Evolutionary conservation across 2,113 vertebrate species (phyloP), one percentile per base, ranked within the genome.

Genomic region (Bufo gargarizans): DNA sequence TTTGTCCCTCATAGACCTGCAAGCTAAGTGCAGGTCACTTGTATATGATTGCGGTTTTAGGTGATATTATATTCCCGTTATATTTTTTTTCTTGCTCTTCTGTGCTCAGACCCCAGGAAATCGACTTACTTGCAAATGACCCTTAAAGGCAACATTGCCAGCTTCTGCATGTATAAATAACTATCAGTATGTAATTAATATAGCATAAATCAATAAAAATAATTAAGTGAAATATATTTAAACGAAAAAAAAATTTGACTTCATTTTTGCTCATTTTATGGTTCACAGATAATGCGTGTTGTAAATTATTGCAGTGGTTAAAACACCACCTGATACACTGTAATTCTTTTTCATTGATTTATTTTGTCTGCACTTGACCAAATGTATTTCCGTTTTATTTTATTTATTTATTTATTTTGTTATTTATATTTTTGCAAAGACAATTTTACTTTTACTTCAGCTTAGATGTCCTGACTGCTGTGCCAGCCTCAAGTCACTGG

Each of bases 331-430:
- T 88, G 86, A 88, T 88, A 88, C 74, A 58, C 16, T 74, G 78
- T 82, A 82, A 88, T 88, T 88, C 65, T 74, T 76, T 80, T 82
- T 82, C 76, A 88, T 88, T 88, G 86, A 88, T 88, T 82, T 82
- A 82, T 88, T 88, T 82, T 88, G 78, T 88, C 79, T 88, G 86
- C 79, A 82, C 79, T 71, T 82, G 65, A 88, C 79, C 58, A n/a
- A 55, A 82, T 82, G n/a, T 87, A 80, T 87, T 88, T 88, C 78
- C 67, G 58, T 76, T 87, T 82, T 72, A 69, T 22, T 63, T 56
- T 79, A 33, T 33, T 33, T 33, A 33, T 33, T 33, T 33, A 33
- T 33, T 33, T 33, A 33, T 33, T 33, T 33, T 33, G 33, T 33
- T 33, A 33, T 33, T 33, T 33, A 33, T 33, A 33, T 81, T 88